Evolutionary conservation across 1,140 invertebrate genomes (phyloP), one percentile per base, ranked within the genome.

Genomic region (Chelonus insularis): DNA sequence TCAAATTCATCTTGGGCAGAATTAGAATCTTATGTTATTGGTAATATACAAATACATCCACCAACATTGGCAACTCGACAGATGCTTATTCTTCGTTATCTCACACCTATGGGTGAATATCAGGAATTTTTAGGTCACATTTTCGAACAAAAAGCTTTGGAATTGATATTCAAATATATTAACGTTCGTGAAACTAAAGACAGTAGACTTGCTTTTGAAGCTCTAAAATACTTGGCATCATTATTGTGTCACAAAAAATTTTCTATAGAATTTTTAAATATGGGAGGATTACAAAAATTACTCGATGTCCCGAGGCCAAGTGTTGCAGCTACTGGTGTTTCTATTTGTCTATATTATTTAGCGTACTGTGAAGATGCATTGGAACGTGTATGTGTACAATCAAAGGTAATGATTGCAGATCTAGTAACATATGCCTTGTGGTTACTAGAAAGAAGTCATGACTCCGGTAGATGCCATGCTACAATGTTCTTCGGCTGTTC

Each of bases 351-450:
- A 4, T 98, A 98, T 79, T 98, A 98, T 80, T 82, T 99, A 41
- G 94, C 95, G 0, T 98, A 98, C 80, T 96, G 93, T 80, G 95
- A 97, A 77, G 96, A 98, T 79, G 94, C 95, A 0, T 97, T 99
- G 93, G 96, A 98, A 79, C 86, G 93, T 65, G 92, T 98, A 4
- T 97, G 95, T 72, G 80, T 91, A 4, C 82, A 97, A 69, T 89
- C 93, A 2, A 86, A 93, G 67, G 84, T 87, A 63, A 85, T 93
- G 1, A 85, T 97, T 6, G 84, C 85, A 1, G 89, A 92, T 72
- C 77, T 96, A 20, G 92, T 96, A 11, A 89, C 86, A 57, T 96
- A 97, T 77, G 90, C 91, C 0, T 78, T 98, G 0, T 98, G 96
- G 95, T 80, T 98, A 20, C 76, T 99, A 23, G 96, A 97, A 73